Evolutionary conservation across 2,888 invertebrate genomes (phyloP).

Genomic region (Argyresthia goedartella): DNA sequence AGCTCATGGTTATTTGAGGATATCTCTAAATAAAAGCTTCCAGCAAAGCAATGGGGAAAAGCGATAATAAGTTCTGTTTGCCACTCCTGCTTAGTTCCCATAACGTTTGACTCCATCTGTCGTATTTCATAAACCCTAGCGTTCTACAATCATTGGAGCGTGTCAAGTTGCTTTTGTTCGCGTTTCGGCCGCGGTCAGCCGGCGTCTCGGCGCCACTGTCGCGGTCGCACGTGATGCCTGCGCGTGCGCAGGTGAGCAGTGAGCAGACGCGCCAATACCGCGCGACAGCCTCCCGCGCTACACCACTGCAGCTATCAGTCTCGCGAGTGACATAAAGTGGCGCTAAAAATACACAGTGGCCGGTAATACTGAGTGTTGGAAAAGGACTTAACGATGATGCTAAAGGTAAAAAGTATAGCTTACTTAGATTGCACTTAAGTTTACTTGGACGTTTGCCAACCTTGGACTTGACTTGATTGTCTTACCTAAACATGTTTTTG

Average conservation of each 20-base stretch:
- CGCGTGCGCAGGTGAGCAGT: conserved; percentile 53
- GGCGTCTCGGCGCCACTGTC: conserved; percentile 41
- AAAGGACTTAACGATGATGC: not conserved
- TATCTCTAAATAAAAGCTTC: no score
- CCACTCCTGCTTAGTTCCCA: no score
- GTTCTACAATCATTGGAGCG: conserved; percentile 10
- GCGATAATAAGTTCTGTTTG: no score
- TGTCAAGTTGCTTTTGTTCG: conserved; percentile 39
- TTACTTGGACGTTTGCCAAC: conserved; percentile 4
- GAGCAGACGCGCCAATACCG: conserved; percentile 55
- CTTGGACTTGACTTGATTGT: conserved; percentile 22
- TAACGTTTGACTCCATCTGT: no score
- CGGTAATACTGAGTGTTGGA: no score
- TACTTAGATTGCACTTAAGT: not conserved
- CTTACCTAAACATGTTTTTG: not conserved
- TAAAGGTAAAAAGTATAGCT: not conserved
- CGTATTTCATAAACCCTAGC: not conserved
- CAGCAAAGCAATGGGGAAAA: no score
- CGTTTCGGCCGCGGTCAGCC: conserved; percentile 29
- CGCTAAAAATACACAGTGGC: not conserved
- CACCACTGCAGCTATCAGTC: not conserved
- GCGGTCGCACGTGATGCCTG: conserved; percentile 55
- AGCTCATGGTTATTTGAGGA: no score
- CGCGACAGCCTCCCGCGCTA: conserved; percentile 62
- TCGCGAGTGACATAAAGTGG: conserved; percentile 39